phyloP scores from a whole-genome alignment of 92 coral and sea anemone genomes.

The Heteractis magnifica region DNA sequence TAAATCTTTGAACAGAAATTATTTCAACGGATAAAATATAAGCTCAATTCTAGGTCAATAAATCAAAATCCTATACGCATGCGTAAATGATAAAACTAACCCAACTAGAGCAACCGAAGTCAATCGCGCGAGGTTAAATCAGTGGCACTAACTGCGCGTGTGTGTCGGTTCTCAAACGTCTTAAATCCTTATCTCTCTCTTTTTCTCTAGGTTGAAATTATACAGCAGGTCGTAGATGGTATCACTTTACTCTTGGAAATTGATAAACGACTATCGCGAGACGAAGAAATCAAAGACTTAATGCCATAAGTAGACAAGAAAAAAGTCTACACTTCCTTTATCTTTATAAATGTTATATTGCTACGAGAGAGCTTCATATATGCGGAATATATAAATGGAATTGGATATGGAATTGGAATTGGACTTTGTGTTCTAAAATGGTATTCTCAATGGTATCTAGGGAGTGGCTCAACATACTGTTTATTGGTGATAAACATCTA shows the following conservation, averaged over 20 bases:
- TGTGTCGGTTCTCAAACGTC: background rate
- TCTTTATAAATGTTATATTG: background rate
- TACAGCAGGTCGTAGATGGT: slow-evolving; percentile 17
- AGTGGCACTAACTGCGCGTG: background rate
- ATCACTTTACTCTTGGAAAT: slow-evolving; percentile 14
- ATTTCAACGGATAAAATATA: no score
- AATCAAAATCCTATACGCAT: background rate
- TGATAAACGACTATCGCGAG: slow-evolving; percentile 25
- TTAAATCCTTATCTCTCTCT: background rate
- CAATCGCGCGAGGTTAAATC: background rate
- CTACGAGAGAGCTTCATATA: background rate
- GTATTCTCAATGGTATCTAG: no score
- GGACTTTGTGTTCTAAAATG: no score
- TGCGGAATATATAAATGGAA: no score
- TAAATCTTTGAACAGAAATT: background rate
- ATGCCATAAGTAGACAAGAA: slow-evolving; percentile 19
- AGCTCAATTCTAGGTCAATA: background rate
- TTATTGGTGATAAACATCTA: no score
- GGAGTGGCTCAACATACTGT: no score
- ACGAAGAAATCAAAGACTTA: slow-evolving; percentile 22
- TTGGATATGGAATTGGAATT: no score
- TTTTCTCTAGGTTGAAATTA: slow-evolving; percentile 16
- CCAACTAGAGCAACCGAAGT: no score
- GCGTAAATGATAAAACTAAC: background rate
- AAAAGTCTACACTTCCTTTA: background rate